Conservation (phyloP, 92 coral and sea anemone genomes). For the Parazoanthus darwini region DNA sequence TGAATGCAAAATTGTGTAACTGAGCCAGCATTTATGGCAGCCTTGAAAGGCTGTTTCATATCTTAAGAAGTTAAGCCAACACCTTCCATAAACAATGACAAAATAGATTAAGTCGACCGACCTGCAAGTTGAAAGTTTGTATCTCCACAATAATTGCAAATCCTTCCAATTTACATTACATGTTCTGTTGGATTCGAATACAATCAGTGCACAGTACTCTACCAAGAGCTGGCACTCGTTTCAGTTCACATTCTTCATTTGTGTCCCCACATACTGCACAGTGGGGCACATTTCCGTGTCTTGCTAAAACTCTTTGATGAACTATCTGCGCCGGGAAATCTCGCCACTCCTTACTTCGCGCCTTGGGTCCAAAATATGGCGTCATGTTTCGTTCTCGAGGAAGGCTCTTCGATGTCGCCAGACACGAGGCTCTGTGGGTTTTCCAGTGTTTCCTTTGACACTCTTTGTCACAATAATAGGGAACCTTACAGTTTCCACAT, state of each 20-base stretch:
- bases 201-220: slow-evolving; percentile 1
- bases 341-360: neutral
- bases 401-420: slow-evolving; percentile 3
- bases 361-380: neutral
- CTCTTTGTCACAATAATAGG: neutral
- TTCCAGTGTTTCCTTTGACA: slow-evolving; percentile 17
- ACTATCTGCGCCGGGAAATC: neutral
- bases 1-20: no score
- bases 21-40: no score
- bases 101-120: no score
- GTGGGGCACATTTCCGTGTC: slow-evolving; percentile 7
- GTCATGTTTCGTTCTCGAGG: neutral
- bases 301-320: neutral
- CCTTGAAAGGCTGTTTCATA: no score
- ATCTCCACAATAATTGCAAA: no score
- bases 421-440: neutral
- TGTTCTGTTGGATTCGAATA: slow-evolving; percentile 1
- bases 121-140: no score
- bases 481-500: neutral
- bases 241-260: neutral
- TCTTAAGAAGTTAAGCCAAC: no score
- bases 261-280: slow-evolving; percentile 16
- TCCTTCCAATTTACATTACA: neutral
- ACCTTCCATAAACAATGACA: no score
- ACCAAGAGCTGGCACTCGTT: slow-evolving; percentile 8